Percentiles rank a stretch among this genome's conserved stretches.
Conservation (phyloP, 1,140 invertebrate genomes). For the Proales similis region DNA sequence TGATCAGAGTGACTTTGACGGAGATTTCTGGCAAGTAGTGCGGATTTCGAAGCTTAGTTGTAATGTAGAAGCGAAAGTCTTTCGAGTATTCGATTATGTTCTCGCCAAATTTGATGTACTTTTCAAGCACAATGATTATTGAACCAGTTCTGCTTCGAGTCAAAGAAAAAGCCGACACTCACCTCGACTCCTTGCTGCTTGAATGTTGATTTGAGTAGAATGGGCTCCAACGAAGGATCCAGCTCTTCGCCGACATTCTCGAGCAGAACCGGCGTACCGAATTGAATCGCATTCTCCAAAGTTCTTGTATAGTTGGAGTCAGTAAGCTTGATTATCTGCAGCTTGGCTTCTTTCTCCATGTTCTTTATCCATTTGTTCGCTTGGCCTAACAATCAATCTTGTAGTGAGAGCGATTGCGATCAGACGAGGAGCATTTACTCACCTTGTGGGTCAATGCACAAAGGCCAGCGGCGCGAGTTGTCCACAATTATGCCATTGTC, state of each 20-base stretch:
- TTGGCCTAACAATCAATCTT: too few species aligned
- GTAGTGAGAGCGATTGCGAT: too few species aligned
- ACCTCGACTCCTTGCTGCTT: slow-evolving; percentile 53
- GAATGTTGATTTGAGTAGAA: slow-evolving; percentile 52
- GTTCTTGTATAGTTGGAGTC: slow-evolving; percentile 51
- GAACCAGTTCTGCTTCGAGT: not conserved
- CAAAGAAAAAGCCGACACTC: not conserved
- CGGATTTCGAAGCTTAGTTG: slow-evolving; percentile 52
- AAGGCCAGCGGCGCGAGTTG: slow-evolving; percentile 52
- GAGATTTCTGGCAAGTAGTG: slow-evolving; percentile 54
- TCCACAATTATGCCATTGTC: slow-evolving; percentile 54
- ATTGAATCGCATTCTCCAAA: slow-evolving; percentile 53
- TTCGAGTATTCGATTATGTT: slow-evolving; percentile 52
- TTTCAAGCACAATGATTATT: slow-evolving; percentile 44
- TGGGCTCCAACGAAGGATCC: slow-evolving; percentile 51
- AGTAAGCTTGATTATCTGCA: slow-evolving; percentile 50
- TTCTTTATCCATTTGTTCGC: slow-evolving; percentile 78
- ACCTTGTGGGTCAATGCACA: slow-evolving; percentile 55
- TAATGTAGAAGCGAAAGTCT: slow-evolving; percentile 50
- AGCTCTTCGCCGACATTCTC: slow-evolving; percentile 54
- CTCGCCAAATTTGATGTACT: slow-evolving; percentile 52
- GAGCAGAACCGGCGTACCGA: slow-evolving; percentile 52
- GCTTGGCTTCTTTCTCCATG: slow-evolving; percentile 60
- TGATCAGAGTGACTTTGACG: slow-evolving; percentile 53
- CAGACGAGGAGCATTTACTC: too few species aligned